A percentile compares a stretch with the other conserved stretches of the same genome.
These are phyloP conservation scores for Pogonophryne albipinna DNA, from an alignment of 2,797 vertebrate genomes.

Conservation along the genomic window DNA sequence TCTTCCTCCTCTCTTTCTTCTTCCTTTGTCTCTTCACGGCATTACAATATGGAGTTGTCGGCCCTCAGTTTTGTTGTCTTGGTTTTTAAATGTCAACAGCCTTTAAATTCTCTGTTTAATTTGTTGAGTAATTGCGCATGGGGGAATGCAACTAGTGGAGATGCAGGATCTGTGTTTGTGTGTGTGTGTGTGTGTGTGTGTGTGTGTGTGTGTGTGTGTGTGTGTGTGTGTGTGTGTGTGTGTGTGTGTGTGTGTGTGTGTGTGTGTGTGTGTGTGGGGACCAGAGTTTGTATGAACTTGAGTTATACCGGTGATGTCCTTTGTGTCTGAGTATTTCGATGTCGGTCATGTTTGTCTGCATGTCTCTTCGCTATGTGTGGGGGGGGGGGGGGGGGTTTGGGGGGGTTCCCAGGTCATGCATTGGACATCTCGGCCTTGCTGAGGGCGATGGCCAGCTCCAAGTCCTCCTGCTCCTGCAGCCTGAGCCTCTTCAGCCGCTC, in stretches of 20 bases:
- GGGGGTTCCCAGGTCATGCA: constrained; percentile 78
- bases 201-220: constrained; percentile 22
- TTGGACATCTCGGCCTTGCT: constrained; percentile 99
- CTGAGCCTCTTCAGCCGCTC: constrained; percentile 94
- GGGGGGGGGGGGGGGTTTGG: neutral
- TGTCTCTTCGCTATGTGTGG: constrained; percentile 21
- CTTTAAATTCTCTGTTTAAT: neutral
- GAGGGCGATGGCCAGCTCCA: constrained; percentile 97
- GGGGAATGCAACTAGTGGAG: constrained; percentile 9
- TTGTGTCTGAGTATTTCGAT: constrained; percentile 39
- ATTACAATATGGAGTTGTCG: constrained; percentile 9
- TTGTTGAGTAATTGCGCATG: constrained; percentile 14
- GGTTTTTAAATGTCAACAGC: constrained; percentile 12
- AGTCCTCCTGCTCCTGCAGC: constrained; percentile 96
- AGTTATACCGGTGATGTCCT: constrained; percentile 44
- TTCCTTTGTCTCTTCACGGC: constrained; percentile 25
- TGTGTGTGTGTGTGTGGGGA: constrained; percentile 11
- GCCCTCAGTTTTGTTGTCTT: neutral
- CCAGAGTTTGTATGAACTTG: constrained; percentile 9
- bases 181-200: constrained; percentile 17
- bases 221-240: constrained; percentile 28
- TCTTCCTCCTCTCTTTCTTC: constrained; percentile 14
- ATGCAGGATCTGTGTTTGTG: constrained; percentile 16
- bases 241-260: constrained; percentile 14
- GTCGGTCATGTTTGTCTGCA: constrained; percentile 21